Conservation (phyloP, 2,113 vertebrate species). For the Mixornis gularis region DNA sequence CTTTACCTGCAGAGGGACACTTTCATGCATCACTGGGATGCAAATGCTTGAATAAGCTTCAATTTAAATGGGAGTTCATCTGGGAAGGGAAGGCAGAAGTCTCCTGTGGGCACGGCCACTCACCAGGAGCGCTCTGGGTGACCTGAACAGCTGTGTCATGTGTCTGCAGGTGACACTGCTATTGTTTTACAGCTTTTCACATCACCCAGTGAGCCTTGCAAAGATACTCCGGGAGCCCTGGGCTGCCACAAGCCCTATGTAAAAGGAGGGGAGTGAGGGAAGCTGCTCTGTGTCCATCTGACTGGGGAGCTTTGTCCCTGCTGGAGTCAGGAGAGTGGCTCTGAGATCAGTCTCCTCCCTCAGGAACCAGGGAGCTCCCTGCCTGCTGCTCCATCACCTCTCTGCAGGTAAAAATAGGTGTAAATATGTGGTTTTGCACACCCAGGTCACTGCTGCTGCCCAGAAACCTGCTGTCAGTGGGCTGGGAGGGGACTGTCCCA, state of each 20-base stretch:
- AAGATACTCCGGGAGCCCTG: neutral
- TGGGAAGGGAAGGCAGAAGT: neutral
- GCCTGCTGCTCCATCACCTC: neutral
- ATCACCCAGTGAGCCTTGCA: neutral
- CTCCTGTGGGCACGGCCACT: neutral
- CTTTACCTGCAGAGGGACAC: neutral
- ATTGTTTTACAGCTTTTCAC: neutral
- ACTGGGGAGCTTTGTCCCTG: neutral
- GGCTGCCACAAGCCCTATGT: neutral
- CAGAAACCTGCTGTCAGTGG: too few relatives aligned
- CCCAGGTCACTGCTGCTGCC: neutral
- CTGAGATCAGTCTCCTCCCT: neutral
- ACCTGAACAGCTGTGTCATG: neutral
- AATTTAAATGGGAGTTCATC: neutral
- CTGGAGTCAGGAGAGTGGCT: neutral
- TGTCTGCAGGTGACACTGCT: neutral
- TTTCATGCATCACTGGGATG: slow-evolving; percentile 3
- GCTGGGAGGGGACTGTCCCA: neutral
- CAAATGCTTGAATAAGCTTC: slow-evolving; percentile 8
- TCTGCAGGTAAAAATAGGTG: neutral
- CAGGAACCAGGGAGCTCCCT: neutral
- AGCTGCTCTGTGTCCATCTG: neutral
- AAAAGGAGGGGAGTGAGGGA: neutral
- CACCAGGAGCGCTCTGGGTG: neutral
- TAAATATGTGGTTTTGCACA: neutral